Conservation (phyloP, 1,140 invertebrate species). For the Metaphire vulgaris region DNA sequence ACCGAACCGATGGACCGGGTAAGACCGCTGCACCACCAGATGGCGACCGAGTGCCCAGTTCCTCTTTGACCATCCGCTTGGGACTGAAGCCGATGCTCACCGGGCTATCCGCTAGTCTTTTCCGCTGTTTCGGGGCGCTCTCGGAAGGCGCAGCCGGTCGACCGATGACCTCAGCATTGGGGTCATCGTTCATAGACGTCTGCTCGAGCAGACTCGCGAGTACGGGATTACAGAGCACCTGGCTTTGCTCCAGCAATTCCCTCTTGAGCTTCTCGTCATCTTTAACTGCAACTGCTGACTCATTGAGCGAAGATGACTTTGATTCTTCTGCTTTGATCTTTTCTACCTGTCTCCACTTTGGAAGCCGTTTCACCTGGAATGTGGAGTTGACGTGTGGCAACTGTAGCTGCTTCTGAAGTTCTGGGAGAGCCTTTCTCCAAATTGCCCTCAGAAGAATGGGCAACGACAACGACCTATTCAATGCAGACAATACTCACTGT, state of each 20-base stretch:
- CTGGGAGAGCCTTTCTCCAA: background rate
- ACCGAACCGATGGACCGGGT: too few relatives aligned
- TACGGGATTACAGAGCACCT: slow-evolving; percentile 42
- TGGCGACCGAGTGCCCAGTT: too few relatives aligned
- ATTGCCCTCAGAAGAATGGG: background rate
- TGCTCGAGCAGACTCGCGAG: slow-evolving; percentile 44
- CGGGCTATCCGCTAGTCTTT: background rate
- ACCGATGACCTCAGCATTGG: background rate
- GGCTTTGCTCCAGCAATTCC: slow-evolving; percentile 24
- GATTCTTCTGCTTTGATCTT: background rate
- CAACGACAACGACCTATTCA: background rate
- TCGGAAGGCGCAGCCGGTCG: too few relatives aligned
- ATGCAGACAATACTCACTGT: too few relatives aligned
- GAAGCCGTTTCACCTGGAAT: background rate
- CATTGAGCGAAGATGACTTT: background rate
- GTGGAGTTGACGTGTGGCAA: background rate
- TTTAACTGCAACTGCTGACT: background rate
- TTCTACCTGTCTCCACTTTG: background rate
- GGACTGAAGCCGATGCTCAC: background rate
- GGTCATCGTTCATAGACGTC: slow-evolving; percentile 15
- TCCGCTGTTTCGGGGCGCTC: background rate
- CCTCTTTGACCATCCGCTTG: background rate
- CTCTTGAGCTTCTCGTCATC: background rate
- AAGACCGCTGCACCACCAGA: too few relatives aligned
- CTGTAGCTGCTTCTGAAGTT: background rate